Evolutionary conservation across 2,888 invertebrate species (phyloP).

Genomic region (Drosophila borborema): DNA sequence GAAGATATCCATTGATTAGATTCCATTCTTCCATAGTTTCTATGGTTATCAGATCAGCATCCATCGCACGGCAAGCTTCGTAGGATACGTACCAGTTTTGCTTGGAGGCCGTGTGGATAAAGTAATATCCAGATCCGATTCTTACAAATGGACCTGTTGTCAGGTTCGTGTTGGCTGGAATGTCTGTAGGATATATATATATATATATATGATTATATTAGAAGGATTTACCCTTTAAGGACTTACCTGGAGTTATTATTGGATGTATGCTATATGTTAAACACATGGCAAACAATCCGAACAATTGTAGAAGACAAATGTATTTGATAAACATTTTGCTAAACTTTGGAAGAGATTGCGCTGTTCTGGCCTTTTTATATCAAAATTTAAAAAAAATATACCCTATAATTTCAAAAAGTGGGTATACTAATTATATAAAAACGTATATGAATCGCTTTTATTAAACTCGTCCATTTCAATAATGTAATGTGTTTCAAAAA

Average conservation of each 20-base stretch:
- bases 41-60: constrained; percentile 23
- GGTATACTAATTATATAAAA: too few relatives aligned
- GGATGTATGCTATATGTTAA: background rate
- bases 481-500: too few relatives aligned
- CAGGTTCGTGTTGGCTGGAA: background rate
- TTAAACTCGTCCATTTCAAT: too few relatives aligned
- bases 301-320: background rate
- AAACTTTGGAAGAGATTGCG: background rate
- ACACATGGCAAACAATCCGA: background rate
- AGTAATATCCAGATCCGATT: constrained; percentile 20
- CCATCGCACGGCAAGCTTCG: constrained; percentile 8
- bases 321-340: background rate
- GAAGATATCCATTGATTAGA: background rate
- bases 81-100: constrained; percentile 28
- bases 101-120: background rate
- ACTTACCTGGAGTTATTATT: background rate
- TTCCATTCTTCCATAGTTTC: constrained; percentile 5
- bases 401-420: too few relatives aligned
- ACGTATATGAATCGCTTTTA: too few relatives aligned
- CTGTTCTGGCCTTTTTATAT: background rate
- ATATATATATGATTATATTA: too few relatives aligned
- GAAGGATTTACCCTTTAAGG: too few relatives aligned
- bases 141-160: background rate
- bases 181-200: background rate
- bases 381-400: background rate